phyloP scores from a whole-genome alignment of 2,888 invertebrate genomes.

The Danaus chrysippus region DNA sequence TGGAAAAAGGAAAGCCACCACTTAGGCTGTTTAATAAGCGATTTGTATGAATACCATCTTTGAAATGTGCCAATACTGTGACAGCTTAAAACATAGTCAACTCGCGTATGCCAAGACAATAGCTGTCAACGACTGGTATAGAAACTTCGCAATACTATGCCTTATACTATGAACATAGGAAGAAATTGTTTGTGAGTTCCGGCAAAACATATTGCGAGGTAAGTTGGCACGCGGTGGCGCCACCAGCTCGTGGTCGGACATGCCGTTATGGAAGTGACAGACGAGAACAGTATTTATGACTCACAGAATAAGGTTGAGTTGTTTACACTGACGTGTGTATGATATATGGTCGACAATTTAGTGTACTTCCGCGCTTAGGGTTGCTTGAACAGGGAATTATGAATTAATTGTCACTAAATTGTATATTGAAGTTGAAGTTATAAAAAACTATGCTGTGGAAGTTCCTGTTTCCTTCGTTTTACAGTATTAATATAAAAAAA shows the following conservation, averaged over 20 bases:
- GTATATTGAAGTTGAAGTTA: no score
- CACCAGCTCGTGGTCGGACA: slow-evolving; percentile 47
- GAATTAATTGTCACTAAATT: no score
- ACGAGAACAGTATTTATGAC: slow-evolving; percentile 46
- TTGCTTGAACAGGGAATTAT: no score
- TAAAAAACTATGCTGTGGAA: no score
- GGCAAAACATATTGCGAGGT: slow-evolving; percentile 27
- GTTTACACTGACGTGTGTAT: slow-evolving; percentile 1
- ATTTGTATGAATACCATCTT: slow-evolving; percentile 64
- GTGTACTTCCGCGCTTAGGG: no score
- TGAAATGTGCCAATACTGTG: slow-evolving; percentile 62
- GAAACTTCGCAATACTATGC: not conserved
- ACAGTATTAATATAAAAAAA: no score
- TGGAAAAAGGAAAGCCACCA: slow-evolving; percentile 68
- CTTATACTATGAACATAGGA: slow-evolving; percentile 8
- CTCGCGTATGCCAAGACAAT: slow-evolving; percentile 50
- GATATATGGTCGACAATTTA: no score
- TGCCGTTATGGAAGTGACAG: slow-evolving; percentile 42
- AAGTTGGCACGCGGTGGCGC: slow-evolving; percentile 58
- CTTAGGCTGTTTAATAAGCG: slow-evolving; percentile 57
- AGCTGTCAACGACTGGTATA: slow-evolving; percentile 25
- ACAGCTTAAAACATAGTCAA: slow-evolving; percentile 50
- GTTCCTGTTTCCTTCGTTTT: no score
- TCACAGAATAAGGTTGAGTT: slow-evolving; percentile 29
- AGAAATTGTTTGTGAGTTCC: not conserved